A percentile compares a stretch with the other conserved stretches of the same genome.
phyloP scores from a whole-genome alignment of 2,113 vertebrate species.

The Petromus typicus region DNA sequence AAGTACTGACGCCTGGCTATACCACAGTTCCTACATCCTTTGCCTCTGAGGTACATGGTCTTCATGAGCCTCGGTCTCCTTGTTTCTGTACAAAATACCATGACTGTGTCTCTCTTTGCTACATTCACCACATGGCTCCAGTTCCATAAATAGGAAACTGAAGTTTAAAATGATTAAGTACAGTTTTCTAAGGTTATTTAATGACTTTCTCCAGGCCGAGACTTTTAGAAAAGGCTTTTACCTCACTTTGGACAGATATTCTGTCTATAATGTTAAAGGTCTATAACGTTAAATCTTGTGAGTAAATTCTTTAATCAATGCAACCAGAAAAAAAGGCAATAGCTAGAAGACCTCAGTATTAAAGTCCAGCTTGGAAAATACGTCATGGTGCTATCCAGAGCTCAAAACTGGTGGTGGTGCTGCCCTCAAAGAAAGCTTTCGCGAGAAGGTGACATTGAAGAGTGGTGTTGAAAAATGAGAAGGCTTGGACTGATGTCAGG shows the following conservation, averaged over 20 bases:
- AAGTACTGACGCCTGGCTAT: not conserved
- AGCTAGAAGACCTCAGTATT: not conserved
- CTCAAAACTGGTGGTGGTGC: not conserved
- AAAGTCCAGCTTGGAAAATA: not conserved
- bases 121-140: not conserved
- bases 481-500: not conserved
- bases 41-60: not conserved
- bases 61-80: not conserved
- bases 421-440: not conserved
- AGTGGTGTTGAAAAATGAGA: not conserved
- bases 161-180: not conserved
- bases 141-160: not conserved
- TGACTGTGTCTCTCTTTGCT: not conserved
- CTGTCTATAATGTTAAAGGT: not conserved
- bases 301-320: not conserved
- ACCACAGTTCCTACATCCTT: not conserved
- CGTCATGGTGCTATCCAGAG: not conserved
- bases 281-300: not conserved
- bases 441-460: not conserved
- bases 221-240: not conserved
- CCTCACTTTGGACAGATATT: not conserved
- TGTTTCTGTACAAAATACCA: not conserved
- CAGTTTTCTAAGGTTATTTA: not conserved
- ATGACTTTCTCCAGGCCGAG: not conserved
- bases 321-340: not conserved